Base-by-base conservation (phyloP, 2,797 vertebrate genomes). In the Carapus acus region DNA sequence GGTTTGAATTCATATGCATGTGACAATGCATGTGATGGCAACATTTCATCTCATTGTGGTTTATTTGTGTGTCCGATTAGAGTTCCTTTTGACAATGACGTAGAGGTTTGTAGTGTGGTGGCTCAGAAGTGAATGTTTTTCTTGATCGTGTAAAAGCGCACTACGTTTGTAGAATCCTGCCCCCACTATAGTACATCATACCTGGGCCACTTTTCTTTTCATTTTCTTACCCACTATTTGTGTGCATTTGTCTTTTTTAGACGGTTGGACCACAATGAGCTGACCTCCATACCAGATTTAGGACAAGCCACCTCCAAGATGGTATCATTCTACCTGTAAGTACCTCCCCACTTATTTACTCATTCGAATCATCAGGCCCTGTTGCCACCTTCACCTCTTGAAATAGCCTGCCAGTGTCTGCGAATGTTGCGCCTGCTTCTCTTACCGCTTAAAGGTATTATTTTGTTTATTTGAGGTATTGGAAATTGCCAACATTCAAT, bases 301-400 rank as follows among this genome's bases (percentile, higher is more conserved):
- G 93, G 93, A 55, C 55, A 72, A 0, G 86, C 88, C 24, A 83
- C 93, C 18, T 55, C 88, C 27, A 77, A 62, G 0, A n/a, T 97
- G 45, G 67, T 83, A 37, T 86, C 87, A 16, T 90, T 99, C 40
- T 86, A 89, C 72, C 84, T 99, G 96, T 99, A 85, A 99, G 96
- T 94, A 81, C 52, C 14, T 3, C 59, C 39, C 36, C 33, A 15
- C 63, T 62, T 58, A 36, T 53, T n/a, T 47, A 16, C 54, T 40
- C 29, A 38, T 53, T 48, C 18, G 43, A 54, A 62, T 53, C 4
- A 62, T 56, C 67, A 43, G 48, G 49, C 50, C 49, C 54, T 37
- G 49, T 53, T 27, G 24, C 52, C 62, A 42, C 69, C 65, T 69
- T 76, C 64, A 64, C 62, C 71, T 76, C 65, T 65, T 58, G 43